phyloP scores from a whole-genome alignment of 2,888 invertebrate species.

The Drosophila robusta region DNA sequence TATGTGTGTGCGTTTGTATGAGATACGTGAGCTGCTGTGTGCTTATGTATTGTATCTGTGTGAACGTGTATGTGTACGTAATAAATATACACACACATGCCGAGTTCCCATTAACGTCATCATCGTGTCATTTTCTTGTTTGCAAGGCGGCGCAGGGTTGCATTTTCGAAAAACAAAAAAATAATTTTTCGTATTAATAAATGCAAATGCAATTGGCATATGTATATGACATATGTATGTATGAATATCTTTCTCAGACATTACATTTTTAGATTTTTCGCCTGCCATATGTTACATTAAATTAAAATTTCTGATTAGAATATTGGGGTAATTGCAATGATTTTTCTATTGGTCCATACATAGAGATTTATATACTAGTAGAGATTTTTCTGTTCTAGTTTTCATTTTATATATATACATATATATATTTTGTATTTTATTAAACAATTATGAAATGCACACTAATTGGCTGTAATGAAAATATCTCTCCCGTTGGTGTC shows the following conservation, averaged over 20 bases:
- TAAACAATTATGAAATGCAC: slow-evolving; percentile 83
- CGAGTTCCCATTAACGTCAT: slow-evolving; percentile 83
- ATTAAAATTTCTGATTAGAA: slow-evolving; percentile 36
- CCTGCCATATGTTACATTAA: slow-evolving; percentile 58
- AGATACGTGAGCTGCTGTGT: slow-evolving; percentile 55
- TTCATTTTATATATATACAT: slow-evolving; percentile 23
- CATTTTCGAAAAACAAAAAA: slow-evolving; percentile 61
- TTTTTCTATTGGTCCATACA: slow-evolving; percentile 1
- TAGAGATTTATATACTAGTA: slow-evolving; percentile 22
- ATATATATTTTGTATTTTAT: slow-evolving; percentile 61
- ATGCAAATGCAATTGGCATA: slow-evolving; percentile 52
- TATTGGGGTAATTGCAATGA: slow-evolving; percentile 26
- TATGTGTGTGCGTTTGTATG: slow-evolving; percentile 43
- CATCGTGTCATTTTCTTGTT: slow-evolving; percentile 83
- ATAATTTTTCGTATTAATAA: slow-evolving; percentile 62
- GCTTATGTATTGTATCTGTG: slow-evolving; percentile 55
- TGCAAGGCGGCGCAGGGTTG: slow-evolving; percentile 74
- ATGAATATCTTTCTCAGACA: slow-evolving; percentile 21
- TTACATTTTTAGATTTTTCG: slow-evolving; percentile 47
- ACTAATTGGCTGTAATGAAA: slow-evolving; percentile 82
- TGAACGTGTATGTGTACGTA: slow-evolving; percentile 46
- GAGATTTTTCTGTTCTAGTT: slow-evolving; percentile 20
- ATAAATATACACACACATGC: slow-evolving; percentile 65
- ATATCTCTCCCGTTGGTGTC: slow-evolving; percentile 49
- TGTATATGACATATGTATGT: slow-evolving; percentile 3